Conservation (phyloP, 2,797 vertebrate species). For the Microhierax caerulescens region DNA sequence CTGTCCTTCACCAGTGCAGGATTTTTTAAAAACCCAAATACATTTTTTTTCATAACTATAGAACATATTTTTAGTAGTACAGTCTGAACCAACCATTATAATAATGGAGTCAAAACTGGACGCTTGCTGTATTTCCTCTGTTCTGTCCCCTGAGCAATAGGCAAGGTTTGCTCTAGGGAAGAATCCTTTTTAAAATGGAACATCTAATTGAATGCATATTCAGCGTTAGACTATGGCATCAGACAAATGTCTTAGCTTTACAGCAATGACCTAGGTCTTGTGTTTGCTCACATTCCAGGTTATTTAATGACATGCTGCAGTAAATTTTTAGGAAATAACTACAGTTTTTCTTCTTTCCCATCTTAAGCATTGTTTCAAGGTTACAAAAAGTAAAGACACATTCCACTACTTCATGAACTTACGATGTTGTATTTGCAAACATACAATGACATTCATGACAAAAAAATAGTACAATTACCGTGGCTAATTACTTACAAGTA, state of each 20-base stretch:
- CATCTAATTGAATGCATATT: background rate
- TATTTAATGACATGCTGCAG: background rate
- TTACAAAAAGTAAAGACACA: background rate
- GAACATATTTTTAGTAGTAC: background rate
- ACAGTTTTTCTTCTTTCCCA: background rate
- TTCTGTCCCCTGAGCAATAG: background rate
- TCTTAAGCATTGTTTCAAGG: background rate
- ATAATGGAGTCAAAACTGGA: background rate
- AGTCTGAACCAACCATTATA: background rate
- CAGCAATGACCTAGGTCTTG: background rate
- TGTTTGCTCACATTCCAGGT: background rate
- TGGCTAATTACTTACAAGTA: background rate
- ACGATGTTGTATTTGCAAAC: background rate
- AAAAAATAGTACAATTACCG: background rate
- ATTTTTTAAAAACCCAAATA: background rate
- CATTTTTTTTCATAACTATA: rapidly evolving
- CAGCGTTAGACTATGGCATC: background rate
- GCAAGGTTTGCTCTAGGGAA: background rate
- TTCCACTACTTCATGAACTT: background rate
- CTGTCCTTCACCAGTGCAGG: background rate
- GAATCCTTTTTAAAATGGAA: background rate
- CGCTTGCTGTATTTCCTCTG: background rate
- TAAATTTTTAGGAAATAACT: background rate
- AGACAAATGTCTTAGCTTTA: background rate
- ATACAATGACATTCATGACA: background rate